These are phyloP conservation scores for Synodontis membranacea DNA, from an alignment of 2,113 vertebrate species.

Conservation along the genomic window DNA sequence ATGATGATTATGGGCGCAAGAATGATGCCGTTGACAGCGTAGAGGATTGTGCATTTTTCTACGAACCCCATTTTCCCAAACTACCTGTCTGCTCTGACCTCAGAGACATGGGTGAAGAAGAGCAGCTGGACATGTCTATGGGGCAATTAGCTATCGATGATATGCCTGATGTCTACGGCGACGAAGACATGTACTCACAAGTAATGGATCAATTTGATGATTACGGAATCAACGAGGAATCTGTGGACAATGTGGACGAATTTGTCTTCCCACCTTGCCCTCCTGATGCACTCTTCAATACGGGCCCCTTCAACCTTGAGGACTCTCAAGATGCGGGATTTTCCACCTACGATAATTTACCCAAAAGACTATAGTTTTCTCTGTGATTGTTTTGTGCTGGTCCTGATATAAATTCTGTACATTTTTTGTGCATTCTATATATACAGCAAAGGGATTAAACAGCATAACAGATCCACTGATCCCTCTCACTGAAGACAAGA, in stretches of 20 bases:
- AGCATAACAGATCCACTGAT: not conserved
- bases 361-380: slow-evolving; percentile 3
- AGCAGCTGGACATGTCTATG: slow-evolving; percentile 56
- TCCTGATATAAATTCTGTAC: not conserved
- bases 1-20: not conserved
- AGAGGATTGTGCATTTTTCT: not conserved
- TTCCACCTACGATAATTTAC: slow-evolving; percentile 41
- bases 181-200: slow-evolving; percentile 81
- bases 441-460: not conserved
- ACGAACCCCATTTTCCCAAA: not conserved
- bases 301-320: not conserved
- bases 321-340: not conserved
- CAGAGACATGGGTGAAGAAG: not conserved
- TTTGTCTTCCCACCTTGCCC: not conserved
- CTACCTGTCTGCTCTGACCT: not conserved
- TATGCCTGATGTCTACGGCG: rapidly evolving
- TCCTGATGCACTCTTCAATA: not conserved
- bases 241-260: not conserved
- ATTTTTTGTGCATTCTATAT: not conserved
- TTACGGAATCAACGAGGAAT: slow-evolving; percentile 60
- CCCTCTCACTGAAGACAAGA: not conserved
- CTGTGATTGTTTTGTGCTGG: not conserved
- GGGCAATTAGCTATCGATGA: slow-evolving; percentile 45
- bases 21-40: not conserved
- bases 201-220: slow-evolving; percentile 72